phyloP scores from a whole-genome alignment of 2,888 invertebrate genomes.

The Seira ritae region DNA sequence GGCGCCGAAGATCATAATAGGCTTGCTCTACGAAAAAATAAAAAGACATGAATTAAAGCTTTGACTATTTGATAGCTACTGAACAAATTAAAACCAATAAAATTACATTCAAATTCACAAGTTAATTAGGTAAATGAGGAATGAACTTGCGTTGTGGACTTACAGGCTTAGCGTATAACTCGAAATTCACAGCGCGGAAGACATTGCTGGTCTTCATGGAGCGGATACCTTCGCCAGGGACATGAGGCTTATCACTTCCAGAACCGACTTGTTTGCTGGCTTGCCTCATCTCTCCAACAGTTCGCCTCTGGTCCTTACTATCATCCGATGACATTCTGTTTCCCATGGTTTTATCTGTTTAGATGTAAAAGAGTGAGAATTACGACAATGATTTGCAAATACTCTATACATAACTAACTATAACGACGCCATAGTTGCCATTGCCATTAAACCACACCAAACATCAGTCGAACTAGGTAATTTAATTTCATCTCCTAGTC shows the following conservation, averaged over 20 bases:
- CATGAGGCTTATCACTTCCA: conserved; percentile 39
- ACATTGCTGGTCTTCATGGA: conserved; percentile 84
- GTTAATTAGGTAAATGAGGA: too few relatives aligned
- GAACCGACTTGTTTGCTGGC: background rate
- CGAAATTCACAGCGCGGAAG: conserved; percentile 91
- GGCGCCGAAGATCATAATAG: conserved; percentile 89
- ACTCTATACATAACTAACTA: too few relatives aligned
- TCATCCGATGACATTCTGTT: background rate
- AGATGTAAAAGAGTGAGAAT: too few relatives aligned
- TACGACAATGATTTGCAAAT: too few relatives aligned
- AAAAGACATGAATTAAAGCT: conserved; percentile 17
- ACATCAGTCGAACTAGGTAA: too few relatives aligned
- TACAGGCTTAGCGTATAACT: conserved; percentile 92
- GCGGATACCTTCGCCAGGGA: conserved; percentile 86
- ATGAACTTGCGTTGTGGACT: conserved; percentile 75
- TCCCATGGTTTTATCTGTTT: too few relatives aligned
- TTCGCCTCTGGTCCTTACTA: background rate
- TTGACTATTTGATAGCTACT: background rate
- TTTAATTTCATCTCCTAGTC: too few relatives aligned
- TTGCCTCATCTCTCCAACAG: background rate
- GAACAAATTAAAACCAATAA: too few relatives aligned
- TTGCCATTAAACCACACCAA: too few relatives aligned
- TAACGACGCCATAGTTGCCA: too few relatives aligned
- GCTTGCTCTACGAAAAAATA: conserved; percentile 84
- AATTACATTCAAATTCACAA: too few relatives aligned